These are phyloP conservation scores for Anseranas semipalmata DNA, from an alignment of 2,113 vertebrate species.

Conservation along the genomic window DNA sequence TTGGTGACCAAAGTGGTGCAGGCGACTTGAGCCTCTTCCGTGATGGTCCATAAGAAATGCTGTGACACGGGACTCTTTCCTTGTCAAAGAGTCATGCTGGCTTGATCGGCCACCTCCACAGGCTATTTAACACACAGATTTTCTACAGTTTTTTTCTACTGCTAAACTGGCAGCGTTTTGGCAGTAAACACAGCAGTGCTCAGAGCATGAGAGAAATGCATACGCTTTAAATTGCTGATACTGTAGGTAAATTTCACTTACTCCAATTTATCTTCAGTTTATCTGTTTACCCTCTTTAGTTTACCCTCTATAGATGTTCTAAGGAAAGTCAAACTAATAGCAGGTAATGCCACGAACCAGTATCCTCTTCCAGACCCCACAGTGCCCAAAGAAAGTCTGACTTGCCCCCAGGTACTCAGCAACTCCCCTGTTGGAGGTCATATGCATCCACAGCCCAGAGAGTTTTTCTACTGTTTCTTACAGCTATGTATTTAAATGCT, in stretches of 20 bases:
- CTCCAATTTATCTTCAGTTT: not conserved
- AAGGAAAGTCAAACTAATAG: not conserved
- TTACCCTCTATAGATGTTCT: not conserved
- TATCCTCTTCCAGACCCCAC: not conserved
- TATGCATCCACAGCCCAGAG: fast-evolving
- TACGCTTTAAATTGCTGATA: not conserved
- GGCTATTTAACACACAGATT: not conserved
- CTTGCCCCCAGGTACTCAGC: not conserved
- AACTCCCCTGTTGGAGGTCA: not conserved
- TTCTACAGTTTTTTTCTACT: not conserved
- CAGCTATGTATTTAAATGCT: not conserved
- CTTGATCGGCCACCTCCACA: not conserved
- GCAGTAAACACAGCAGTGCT: not conserved
- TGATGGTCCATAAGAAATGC: not conserved
- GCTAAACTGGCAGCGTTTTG: not conserved
- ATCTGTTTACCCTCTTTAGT: not conserved
- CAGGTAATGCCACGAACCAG: fast-evolving
- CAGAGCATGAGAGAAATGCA: not conserved
- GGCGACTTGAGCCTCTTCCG: not conserved
- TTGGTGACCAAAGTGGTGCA: not conserved
- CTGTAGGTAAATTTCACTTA: not conserved
- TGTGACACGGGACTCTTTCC: not conserved
- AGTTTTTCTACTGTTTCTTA: not conserved
- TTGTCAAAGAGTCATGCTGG: not conserved
- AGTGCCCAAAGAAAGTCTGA: not conserved